phyloP scores from a whole-genome alignment of 2,113 vertebrate genomes.

The Charadrius vociferus region DNA sequence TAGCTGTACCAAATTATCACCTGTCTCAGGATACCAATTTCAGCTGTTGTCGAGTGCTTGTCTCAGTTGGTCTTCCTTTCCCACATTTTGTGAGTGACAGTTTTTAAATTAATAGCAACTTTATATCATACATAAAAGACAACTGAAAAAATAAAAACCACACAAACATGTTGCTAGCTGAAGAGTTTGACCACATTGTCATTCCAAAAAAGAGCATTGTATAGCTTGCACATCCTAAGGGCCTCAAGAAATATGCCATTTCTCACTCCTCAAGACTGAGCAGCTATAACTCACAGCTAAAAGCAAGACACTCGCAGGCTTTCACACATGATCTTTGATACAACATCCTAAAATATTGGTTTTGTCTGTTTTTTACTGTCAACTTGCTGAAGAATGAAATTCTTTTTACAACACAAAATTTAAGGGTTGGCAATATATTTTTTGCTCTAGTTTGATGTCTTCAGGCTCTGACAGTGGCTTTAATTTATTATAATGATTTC shows the following conservation, averaged over 20 bases:
- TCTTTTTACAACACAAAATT: slow-evolving; percentile 29
- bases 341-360: slow-evolving; percentile 26
- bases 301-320: background rate
- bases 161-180: background rate
- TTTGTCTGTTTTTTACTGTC: slow-evolving; percentile 58
- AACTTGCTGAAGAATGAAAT: slow-evolving; percentile 39
- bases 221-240: background rate
- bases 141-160: slow-evolving; percentile 18
- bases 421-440: slow-evolving; percentile 14
- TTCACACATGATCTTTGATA: slow-evolving; percentile 32
- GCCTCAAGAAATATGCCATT: slow-evolving; percentile 18
- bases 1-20: slow-evolving; percentile 68
- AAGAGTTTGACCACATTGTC: slow-evolving; percentile 26
- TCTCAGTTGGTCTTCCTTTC: slow-evolving; percentile 55
- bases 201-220: slow-evolving; percentile 17
- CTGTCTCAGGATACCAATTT: slow-evolving; percentile 42
- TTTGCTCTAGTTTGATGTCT: slow-evolving; percentile 30
- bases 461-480: slow-evolving; percentile 12
- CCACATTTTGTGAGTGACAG: slow-evolving; percentile 57
- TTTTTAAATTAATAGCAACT: slow-evolving; percentile 72
- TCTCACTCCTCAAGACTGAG: slow-evolving; percentile 1
- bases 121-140: slow-evolving; percentile 47
- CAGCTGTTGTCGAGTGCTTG: background rate
- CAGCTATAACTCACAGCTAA: slow-evolving; percentile 48
- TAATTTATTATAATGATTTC: slow-evolving; percentile 58